Evolutionary conservation across 2,113 vertebrate species (phyloP).

Genomic region (Hemicordylus capensis): DNA sequence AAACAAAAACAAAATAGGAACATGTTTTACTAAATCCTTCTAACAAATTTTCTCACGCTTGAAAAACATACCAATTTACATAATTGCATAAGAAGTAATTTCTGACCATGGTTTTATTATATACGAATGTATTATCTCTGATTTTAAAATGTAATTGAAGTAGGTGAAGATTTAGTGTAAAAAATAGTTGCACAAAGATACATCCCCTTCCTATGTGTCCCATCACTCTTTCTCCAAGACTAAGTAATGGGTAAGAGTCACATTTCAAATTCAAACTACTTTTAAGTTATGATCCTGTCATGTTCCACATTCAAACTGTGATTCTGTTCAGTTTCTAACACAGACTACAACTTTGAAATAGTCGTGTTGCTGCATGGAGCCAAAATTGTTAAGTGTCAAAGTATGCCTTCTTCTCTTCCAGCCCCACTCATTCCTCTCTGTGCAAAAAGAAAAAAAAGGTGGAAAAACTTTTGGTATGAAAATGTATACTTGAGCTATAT

Average conservation of each 20-base stretch:
- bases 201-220: background rate
- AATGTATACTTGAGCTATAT: slow-evolving; percentile 61
- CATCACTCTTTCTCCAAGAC: background rate
- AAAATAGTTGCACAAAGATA: background rate
- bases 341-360: slow-evolving; percentile 7
- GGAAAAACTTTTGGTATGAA: slow-evolving; percentile 53
- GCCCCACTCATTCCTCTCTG: too few species aligned
- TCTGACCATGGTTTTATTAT: background rate
- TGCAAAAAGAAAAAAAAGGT: too few species aligned
- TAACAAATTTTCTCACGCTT: background rate
- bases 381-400: slow-evolving; percentile 35
- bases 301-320: too few species aligned
- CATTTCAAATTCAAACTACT: background rate
- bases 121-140: background rate
- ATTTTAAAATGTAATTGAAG: background rate
- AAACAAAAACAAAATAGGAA: background rate
- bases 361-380: slow-evolving; percentile 33
- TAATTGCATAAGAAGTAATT: background rate
- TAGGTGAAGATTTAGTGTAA: background rate
- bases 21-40: background rate
- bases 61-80: background rate
- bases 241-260: background rate
- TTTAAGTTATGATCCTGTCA: background rate
- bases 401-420: slow-evolving; percentile 40
- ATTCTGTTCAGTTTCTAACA: background rate